A percentile compares a stretch with the other conserved stretches of the same genome.
These are phyloP conservation scores for Aphis craccivora DNA, from an alignment of 1,140 invertebrate species.

Conservation along the genomic window DNA sequence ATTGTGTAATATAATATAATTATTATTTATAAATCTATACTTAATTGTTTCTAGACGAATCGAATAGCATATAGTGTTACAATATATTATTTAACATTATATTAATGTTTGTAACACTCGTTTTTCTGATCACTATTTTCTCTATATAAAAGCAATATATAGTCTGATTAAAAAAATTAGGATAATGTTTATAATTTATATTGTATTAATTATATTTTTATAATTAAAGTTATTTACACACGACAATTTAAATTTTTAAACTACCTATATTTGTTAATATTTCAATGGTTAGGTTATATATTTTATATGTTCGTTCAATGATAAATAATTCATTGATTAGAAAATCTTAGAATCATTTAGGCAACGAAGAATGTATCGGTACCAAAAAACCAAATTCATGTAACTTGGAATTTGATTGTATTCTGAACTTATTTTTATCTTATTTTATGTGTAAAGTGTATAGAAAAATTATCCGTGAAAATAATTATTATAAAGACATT, in stretches of 20 bases:
- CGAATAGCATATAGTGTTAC: not conserved
- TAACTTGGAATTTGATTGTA: not conserved
- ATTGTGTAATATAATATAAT: not conserved
- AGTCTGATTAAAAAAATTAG: not conserved
- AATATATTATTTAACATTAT: not conserved
- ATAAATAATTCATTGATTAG: not conserved
- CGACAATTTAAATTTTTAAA: not conserved
- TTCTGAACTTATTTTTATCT: not conserved
- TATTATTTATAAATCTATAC: too few species aligned
- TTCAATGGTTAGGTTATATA: not conserved
- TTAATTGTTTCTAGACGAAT: not conserved
- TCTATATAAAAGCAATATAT: not conserved
- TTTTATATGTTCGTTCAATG: not conserved
- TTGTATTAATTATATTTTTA: not conserved
- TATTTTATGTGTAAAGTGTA: not conserved
- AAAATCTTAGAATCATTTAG: not conserved
- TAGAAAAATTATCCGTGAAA: too few species aligned
- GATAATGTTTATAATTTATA: not conserved
- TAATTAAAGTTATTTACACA: not conserved
- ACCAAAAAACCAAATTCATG: not conserved
- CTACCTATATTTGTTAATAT: not conserved
- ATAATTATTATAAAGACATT: not conserved
- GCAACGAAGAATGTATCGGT: not conserved
- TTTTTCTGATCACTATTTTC: not conserved
- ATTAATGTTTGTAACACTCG: not conserved